Evolutionary conservation across 2,888 invertebrate genomes (phyloP), one percentile per base, ranked within the genome.

Genomic region (Blastobasis lacticolella): DNA sequence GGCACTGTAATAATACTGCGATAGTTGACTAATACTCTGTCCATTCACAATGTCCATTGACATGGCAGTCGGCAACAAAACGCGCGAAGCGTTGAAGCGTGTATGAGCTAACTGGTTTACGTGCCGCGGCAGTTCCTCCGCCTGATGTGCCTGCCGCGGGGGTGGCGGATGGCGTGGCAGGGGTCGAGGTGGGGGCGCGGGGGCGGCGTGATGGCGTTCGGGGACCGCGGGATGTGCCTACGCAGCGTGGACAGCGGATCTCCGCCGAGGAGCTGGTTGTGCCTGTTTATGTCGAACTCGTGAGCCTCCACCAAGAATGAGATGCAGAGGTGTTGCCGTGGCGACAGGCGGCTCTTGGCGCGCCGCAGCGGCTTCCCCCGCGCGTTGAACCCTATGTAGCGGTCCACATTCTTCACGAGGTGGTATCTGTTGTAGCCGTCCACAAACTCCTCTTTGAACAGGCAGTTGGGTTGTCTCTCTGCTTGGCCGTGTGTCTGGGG

Each of bases 321-420:
- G 78, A 90, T 87, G 75, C 92, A 92, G 71, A 89, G 89, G 76
- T 89, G 88, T 57, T 81, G 79, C 41, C 83, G 83, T 64, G 77
- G 71, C 61, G 76, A 70, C 45, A 79, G 68, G 59, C 74, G 81
- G 58, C 75, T 83, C 75, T 78, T 85, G 64, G 73, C 75, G 50
- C 81, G 81, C 47, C 82, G 88, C 66, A 91, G 80, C 67, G 90
- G 91, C 62, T 79, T 71, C 50, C 92, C 92, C 59, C 81, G 78
- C 64, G 84, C 83, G 81, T 91, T 91, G 90, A 92, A 92, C 62
- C 91, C 91, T 71, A 92, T 87, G 78, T 89, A 91, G 65, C 90
- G 90, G 69, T 89, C 85, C 64, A 77, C 76, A 79, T 91, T 89
- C 65, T 84, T 90, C 73, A 87, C 90, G 70, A 91, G 89, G 65